Evolutionary conservation across 2,797 vertebrate genomes (phyloP).

Genomic region (Tenualosa thibaudeaui): DNA sequence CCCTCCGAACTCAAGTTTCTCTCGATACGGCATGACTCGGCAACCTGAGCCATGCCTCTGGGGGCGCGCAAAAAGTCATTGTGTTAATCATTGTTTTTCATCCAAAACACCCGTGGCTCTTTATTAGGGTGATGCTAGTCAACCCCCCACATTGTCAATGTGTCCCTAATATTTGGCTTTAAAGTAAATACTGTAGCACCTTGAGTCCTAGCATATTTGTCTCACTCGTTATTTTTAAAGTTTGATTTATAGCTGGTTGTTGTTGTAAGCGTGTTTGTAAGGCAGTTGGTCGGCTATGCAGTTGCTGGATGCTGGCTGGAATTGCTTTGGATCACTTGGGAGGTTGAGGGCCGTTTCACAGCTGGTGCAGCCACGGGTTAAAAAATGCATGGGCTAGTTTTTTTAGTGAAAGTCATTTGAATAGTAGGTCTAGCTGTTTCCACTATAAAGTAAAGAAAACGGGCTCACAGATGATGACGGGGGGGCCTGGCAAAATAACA

Average conservation of each 20-base stretch:
- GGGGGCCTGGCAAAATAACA: not conserved
- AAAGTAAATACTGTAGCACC: too few species aligned
- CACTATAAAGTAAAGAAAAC: not conserved
- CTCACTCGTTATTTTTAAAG: too few species aligned
- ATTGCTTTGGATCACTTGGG: too few species aligned
- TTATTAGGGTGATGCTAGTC: too few species aligned
- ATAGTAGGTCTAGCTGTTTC: not conserved
- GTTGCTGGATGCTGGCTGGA: too few species aligned
- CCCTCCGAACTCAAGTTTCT: constrained; percentile 68
- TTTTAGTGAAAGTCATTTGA: too few species aligned
- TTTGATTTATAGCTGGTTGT: too few species aligned
- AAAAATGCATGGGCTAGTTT: not conserved
- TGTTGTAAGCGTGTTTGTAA: too few species aligned
- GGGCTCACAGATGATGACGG: not conserved
- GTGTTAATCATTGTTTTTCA: not conserved
- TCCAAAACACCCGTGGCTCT: not conserved
- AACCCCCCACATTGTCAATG: too few species aligned
- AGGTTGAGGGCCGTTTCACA: not conserved
- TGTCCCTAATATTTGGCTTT: too few species aligned
- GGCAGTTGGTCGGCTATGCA: too few species aligned
- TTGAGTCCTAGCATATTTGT: too few species aligned
- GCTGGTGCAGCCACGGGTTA: not conserved
- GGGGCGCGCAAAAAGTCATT: not conserved
- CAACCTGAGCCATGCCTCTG: constrained; percentile 58
- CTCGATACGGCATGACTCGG: constrained; percentile 45